Percentiles rank a stretch among this genome's conserved stretches.
These are phyloP conservation scores for Nerophis ophidion DNA, from an alignment of 2,113 vertebrate genomes.

Conservation along the genomic window DNA sequence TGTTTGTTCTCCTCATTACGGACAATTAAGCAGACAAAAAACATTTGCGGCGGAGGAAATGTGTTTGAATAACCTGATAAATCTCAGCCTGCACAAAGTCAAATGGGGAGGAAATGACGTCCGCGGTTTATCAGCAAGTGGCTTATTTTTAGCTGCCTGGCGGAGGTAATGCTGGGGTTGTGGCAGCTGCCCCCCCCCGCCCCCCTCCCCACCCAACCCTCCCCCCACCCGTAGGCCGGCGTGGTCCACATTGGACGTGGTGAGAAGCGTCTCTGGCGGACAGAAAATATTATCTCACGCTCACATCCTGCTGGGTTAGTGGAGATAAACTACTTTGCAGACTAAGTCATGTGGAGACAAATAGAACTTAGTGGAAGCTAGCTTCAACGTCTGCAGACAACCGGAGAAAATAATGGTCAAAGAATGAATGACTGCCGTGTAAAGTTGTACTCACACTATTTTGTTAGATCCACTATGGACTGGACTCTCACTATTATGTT, in stretches of 20 bases:
- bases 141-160: conserved; percentile 49
- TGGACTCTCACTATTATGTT: no score
- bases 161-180: conserved; percentile 24
- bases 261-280: neutral
- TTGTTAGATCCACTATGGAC: no score
- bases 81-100: conserved; percentile 55
- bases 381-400: no score
- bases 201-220: no score
- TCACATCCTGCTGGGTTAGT: neutral
- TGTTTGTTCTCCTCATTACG: conserved; percentile 40
- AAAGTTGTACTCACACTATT: no score
- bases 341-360: neutral
- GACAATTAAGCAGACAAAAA: conserved; percentile 33
- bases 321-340: neutral
- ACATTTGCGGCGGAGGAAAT: conserved; percentile 45
- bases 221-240: no score
- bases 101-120: conserved; percentile 13
- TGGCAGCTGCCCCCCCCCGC: conserved; percentile 7
- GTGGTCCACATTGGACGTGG: no score
- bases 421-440: no score
- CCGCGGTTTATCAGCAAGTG: conserved; percentile 43
- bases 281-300: neutral
- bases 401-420: no score
- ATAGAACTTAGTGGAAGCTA: no score
- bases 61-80: conserved; percentile 48